Conservation (phyloP, 2,888 invertebrate genomes). For the Corythucha ciliata region DNA sequence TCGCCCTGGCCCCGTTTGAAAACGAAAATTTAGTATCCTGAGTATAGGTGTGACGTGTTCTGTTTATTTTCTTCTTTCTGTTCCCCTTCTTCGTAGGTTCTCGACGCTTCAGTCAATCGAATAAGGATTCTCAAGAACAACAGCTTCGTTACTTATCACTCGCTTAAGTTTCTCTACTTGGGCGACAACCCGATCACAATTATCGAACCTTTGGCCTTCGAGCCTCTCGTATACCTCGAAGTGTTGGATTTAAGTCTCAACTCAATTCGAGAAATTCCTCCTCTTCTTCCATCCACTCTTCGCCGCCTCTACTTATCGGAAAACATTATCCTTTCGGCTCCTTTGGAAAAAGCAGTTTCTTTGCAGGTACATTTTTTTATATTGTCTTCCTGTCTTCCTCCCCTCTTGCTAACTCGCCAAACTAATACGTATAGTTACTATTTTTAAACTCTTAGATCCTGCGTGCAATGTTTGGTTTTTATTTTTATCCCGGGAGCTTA, state of each 20-base stretch:
- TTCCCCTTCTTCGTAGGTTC: constrained; percentile 44
- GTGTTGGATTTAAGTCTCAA: constrained; percentile 51
- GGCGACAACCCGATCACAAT: constrained; percentile 49
- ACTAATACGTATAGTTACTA: too few relatives aligned
- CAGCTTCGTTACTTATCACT: constrained; percentile 46
- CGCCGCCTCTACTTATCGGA: constrained; percentile 52
- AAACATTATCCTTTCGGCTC: constrained; percentile 45
- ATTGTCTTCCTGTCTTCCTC: constrained; percentile 50
- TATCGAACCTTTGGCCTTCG: constrained; percentile 49
- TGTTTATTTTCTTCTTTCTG: not conserved
- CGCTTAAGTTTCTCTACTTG: constrained; percentile 49
- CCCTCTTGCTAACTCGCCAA: too few relatives aligned
- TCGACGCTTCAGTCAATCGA: constrained; percentile 51
- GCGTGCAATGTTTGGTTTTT: too few relatives aligned
- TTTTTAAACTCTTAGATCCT: too few relatives aligned
- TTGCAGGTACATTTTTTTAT: constrained; percentile 37
- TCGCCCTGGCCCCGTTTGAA: not conserved
- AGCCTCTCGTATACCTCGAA: constrained; percentile 45
- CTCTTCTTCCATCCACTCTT: constrained; percentile 45
- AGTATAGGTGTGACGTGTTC: not conserved
- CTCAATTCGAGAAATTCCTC: constrained; percentile 46
- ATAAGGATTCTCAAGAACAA: constrained; percentile 46
- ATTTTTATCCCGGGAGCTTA: too few relatives aligned
- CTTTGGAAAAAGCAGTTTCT: constrained; percentile 40
- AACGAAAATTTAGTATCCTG: not conserved